Evolutionary conservation across 2,113 vertebrate species (phyloP).

Genomic region (Nymphicus hollandicus): DNA sequence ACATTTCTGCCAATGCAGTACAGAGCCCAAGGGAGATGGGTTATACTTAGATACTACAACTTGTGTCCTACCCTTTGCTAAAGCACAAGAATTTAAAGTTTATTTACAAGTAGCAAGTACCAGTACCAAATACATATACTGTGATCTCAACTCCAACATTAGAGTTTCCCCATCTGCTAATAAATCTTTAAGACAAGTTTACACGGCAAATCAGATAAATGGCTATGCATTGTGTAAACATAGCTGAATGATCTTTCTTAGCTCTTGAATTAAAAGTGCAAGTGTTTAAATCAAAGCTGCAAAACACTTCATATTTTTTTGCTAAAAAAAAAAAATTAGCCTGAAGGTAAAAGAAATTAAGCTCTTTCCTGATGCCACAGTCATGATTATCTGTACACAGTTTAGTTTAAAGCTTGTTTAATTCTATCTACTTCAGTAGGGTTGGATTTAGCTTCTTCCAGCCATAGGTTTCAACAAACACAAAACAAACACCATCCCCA

Average conservation of each 20-base stretch:
- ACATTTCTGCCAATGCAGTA: neutral
- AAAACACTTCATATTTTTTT: neutral
- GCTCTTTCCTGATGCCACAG: neutral
- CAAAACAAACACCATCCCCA: neutral
- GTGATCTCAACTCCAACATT: neutral
- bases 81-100: neutral
- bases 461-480: neutral
- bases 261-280: neutral
- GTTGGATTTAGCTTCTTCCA: neutral
- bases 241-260: neutral
- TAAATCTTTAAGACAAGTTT: neutral
- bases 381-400: neutral
- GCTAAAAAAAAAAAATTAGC: neutral
- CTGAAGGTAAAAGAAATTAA: neutral
- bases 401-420: neutral
- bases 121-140: neutral
- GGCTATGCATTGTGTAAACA: neutral
- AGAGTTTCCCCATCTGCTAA: neutral
- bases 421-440: neutral
- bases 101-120: neutral
- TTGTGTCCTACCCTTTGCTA: neutral
- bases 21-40: neutral
- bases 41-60: neutral
- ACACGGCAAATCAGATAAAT: neutral
- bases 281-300: neutral